A percentile compares a stretch with the other conserved stretches of the same genome.
phyloP scores from a whole-genome alignment of 2,797 vertebrate species.

The Oreonectes daqikongensis region DNA sequence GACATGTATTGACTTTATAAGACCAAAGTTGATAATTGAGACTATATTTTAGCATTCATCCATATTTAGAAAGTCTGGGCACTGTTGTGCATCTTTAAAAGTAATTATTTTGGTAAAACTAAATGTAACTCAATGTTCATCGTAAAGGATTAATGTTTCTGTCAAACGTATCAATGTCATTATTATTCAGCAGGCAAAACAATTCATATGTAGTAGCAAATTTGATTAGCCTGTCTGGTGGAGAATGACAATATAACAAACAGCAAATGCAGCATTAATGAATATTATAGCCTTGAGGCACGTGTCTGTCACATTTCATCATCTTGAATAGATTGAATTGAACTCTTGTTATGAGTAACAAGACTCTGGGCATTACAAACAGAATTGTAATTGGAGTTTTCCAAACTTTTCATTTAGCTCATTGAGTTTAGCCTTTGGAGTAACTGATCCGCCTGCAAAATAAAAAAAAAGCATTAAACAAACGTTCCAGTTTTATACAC shows the following conservation, averaged over 20 bases:
- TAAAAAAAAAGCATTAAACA: constrained; percentile 9
- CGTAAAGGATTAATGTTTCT: constrained; percentile 18
- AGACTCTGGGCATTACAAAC: constrained; percentile 18
- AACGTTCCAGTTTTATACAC: background rate
- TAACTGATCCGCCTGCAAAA: constrained; percentile 88
- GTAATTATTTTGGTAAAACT: background rate
- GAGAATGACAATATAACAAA: constrained; percentile 14
- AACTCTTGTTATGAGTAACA: constrained; percentile 18
- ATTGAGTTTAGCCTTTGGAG: constrained; percentile 84
- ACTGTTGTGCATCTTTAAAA: constrained; percentile 3
- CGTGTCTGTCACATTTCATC: constrained; percentile 25
- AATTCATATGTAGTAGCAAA: constrained; percentile 19
- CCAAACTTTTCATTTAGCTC: constrained; percentile 57
- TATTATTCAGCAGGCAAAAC: constrained; percentile 23
- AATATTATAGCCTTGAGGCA: constrained; percentile 15
- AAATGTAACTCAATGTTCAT: constrained; percentile 23
- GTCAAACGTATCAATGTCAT: constrained; percentile 7
- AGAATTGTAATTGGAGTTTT: constrained; percentile 2
- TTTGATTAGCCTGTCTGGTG: constrained; percentile 25
- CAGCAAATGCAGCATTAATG: constrained; percentile 17
- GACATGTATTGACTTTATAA: background rate
- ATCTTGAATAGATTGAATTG: constrained; percentile 31
- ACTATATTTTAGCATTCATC: background rate
- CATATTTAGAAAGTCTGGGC: constrained; percentile 22
- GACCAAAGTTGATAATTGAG: background rate